Conservation (phyloP, 1,140 invertebrate genomes). For the Samia ricini region DNA sequence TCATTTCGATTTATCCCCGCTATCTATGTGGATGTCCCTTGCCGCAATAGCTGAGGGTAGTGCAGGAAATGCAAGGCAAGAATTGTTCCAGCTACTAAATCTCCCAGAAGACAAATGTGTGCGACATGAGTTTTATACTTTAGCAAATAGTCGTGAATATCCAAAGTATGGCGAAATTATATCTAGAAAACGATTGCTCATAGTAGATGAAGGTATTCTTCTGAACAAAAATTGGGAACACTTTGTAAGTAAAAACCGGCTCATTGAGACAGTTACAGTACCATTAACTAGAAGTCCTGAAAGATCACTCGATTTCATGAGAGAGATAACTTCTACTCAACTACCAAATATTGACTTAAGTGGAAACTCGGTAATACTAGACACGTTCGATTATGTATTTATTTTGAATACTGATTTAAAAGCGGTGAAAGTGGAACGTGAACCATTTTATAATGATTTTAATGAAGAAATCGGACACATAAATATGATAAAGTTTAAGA, state of each 20-base stretch:
- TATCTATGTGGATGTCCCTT: conserved; percentile 19
- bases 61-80: conserved; percentile 9
- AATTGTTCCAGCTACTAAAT: conserved; percentile 14
- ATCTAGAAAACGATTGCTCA: neutral
- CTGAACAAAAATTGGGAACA: conserved; percentile 11
- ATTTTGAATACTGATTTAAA: conserved; percentile 15
- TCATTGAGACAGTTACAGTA: neutral
- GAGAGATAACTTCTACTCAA: neutral
- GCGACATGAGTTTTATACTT: conserved; percentile 14
- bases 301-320: neutral
- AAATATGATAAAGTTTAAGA: conserved; percentile 20
- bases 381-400: conserved; percentile 17
- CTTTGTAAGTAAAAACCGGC: neutral
- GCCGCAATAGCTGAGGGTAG: conserved; percentile 21
- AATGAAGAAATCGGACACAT: conserved; percentile 13
- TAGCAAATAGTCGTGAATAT: conserved; percentile 5
- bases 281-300: conserved; percentile 11
- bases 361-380: conserved; percentile 18
- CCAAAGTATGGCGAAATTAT: conserved; percentile 8
- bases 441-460: conserved; percentile 19
- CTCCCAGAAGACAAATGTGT: conserved; percentile 19
- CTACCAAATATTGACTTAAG: neutral
- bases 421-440: neutral
- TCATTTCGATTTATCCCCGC: conserved; percentile 21
- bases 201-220: conserved; percentile 11